These are phyloP conservation scores for Coilia nasus DNA, from an alignment of 2,797 vertebrate genomes.

Conservation along the genomic window DNA sequence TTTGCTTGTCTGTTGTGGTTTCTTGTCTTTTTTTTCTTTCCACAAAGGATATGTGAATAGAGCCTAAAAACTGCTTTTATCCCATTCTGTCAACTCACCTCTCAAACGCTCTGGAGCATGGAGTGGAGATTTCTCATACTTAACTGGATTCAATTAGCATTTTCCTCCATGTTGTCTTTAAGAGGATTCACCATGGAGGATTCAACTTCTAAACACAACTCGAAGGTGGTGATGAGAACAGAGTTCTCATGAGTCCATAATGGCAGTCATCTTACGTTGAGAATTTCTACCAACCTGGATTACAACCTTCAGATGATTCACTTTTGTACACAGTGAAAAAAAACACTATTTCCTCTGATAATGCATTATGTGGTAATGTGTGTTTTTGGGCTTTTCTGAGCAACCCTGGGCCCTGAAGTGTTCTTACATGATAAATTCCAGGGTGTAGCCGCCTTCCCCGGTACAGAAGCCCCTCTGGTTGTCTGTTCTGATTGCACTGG, in stretches of 20 bases:
- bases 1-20: constrained; percentile 23
- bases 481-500: constrained; percentile 55
- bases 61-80: neutral
- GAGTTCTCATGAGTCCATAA: neutral
- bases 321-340: neutral
- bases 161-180: no score
- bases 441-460: constrained; percentile 26
- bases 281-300: neutral
- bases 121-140: no score
- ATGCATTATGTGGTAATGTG: neutral
- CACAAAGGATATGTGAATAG: constrained; percentile 12
- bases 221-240: neutral
- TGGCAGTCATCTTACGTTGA: neutral
- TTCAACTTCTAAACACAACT: no score
- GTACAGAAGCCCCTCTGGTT: constrained; percentile 40
- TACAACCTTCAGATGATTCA: no score
- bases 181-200: no score
- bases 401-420: neutral
- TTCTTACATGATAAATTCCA: neutral
- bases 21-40: neutral
- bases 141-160: no score
- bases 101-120: neutral
- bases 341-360: neutral
- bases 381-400: neutral
- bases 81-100: neutral